These are phyloP conservation scores for Labia minor DNA, from an alignment of 2,888 invertebrate genomes.

Conservation along the genomic window DNA sequence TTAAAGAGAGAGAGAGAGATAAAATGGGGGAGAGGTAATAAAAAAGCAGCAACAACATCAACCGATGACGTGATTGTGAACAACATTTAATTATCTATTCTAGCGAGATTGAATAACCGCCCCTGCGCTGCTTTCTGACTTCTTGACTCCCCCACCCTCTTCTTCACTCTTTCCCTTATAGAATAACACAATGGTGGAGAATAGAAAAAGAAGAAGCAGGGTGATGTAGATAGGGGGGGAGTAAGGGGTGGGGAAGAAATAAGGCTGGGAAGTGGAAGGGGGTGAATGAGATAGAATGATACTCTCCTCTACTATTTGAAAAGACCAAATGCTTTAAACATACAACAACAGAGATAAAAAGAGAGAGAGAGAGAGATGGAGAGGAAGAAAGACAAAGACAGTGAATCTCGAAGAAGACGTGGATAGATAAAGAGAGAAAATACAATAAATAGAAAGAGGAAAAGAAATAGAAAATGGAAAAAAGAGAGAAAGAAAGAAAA, in stretches of 20 bases:
- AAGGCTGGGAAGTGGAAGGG: background rate
- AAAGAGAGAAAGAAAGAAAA: background rate
- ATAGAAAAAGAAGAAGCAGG: too few relatives aligned
- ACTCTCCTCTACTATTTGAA: background rate
- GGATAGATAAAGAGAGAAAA: too few relatives aligned
- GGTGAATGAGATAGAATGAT: background rate
- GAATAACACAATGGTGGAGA: conserved; percentile 2
- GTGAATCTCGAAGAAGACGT: too few relatives aligned
- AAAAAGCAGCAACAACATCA: too few relatives aligned
- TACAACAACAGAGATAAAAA: conserved; percentile 7
- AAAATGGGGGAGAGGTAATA: too few relatives aligned
- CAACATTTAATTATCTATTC: conserved; percentile 16
- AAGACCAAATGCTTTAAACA: conserved; percentile 5
- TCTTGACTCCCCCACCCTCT: background rate
- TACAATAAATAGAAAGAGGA: too few relatives aligned
- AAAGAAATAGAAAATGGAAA: background rate
- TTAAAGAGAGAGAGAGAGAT: conserved; percentile 4
- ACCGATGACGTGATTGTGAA: conserved; percentile 8
- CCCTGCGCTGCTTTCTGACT: background rate
- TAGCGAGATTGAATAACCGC: background rate
- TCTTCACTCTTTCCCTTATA: background rate
- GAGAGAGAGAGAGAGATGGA: background rate
- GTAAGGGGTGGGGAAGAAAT: background rate
- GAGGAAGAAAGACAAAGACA: too few relatives aligned
- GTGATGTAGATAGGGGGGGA: background rate